These are phyloP conservation scores for Embiotoca jacksoni DNA, from an alignment of 2,113 vertebrate species.

Conservation along the genomic window DNA sequence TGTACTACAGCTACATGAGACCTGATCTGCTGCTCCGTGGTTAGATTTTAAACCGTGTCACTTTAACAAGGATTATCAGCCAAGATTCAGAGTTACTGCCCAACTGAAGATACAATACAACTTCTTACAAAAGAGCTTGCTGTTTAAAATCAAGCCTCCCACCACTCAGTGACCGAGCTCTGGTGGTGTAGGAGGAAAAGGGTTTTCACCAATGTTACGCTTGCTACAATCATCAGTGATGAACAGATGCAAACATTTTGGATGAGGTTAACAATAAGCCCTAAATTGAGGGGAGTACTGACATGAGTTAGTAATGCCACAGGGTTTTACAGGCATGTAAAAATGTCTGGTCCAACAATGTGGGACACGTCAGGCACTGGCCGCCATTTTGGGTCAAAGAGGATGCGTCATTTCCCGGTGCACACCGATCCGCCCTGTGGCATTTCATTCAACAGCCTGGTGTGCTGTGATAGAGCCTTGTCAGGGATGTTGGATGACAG, in stretches of 20 bases:
- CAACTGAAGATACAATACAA: not conserved
- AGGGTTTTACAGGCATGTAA: not conserved
- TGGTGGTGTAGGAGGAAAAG: conserved; percentile 6
- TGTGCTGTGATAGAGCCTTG: conserved; percentile 37
- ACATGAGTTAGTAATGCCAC: conserved; percentile 37
- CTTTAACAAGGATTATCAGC: not conserved
- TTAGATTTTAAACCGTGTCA: no score
- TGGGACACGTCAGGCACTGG: conserved; percentile 14
- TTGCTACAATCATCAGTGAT: conserved; percentile 29
- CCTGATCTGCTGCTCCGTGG: no score
- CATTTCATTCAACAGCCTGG: conserved; percentile 33
- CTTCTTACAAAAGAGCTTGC: not conserved
- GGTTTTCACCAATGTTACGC: conserved; percentile 6
- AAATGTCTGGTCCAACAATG: conserved; percentile 21
- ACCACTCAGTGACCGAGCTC: no score
- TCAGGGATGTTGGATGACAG: conserved; percentile 54
- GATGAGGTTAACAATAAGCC: conserved; percentile 45
- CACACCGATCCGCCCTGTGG: conserved; percentile 24
- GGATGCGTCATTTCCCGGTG: conserved; percentile 5
- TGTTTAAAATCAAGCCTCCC: conserved; percentile 1
- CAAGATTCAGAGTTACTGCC: not conserved
- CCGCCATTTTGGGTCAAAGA: conserved; percentile 29
- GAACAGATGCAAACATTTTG: conserved; percentile 50
- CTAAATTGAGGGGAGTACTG: conserved; percentile 41
- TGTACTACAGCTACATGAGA: no score